Evolutionary conservation across 2,797 vertebrate species (phyloP), one percentile per base, ranked within the genome.

Genomic region (Pogoniulus pusillus): DNA sequence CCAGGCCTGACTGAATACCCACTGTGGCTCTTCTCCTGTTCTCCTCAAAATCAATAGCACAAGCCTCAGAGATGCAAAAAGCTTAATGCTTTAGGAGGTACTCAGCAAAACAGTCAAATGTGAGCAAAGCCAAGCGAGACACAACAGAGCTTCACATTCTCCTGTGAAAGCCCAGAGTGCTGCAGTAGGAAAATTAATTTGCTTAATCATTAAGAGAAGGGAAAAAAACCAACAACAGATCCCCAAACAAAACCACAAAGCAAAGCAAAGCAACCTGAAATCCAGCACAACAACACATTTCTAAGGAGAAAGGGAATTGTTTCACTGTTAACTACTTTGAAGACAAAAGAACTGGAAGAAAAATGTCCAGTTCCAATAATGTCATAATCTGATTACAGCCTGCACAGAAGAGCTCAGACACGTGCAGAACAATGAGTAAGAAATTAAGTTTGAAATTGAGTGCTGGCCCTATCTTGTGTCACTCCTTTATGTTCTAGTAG

Each of bases 391-490:
- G 15, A 58, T 89, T 58, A 68, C 54, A 49, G 91, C 81, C 87
- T 91, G 83, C 64, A 84, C 71, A 91, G n/a, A 39, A 73, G 85
- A 92, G 82, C 90, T 82, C 12, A 63, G 90, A 88, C 90, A 93
- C 82, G 77, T 39, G 64, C 54, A 63, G 83, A 39, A 86, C 72
- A 83, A 90, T 83, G 45, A 83, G 89, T 73, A 86, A 92, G 91
- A 94, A 91, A 90, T 92, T 83, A 75, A 93, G 93, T 86, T 95
- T 87, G 72, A 78, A 90, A 83, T 88, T 81, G 92, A 94, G 84
- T 69, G 91, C 86, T 37, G 72, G 89, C 79, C 95, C 84, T 93
- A 82, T 85, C 94, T 58, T 3, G 79, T 85, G 95, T 94, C 87
- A 54, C 91, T 95, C 39, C 85, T 91, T 92, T 85, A 63, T 93